Percentiles rank a stretch among this genome's conserved stretches.
phyloP scores from a whole-genome alignment of 2,797 vertebrate species.

The Lepidocolaptes lacrymiger region DNA sequence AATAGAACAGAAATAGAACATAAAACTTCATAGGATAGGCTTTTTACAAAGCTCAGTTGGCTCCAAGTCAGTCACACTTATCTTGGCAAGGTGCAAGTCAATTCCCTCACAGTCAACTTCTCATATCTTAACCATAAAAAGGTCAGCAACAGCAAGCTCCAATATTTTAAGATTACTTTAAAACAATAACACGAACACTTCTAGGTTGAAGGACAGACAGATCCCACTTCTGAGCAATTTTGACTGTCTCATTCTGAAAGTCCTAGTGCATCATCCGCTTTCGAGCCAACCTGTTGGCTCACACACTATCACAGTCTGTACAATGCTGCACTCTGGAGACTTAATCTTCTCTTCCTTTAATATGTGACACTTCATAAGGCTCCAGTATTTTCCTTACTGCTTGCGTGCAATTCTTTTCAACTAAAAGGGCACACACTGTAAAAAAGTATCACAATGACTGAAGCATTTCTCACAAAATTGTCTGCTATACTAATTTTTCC shows the following conservation, averaged over 20 bases:
- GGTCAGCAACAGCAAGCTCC: background rate
- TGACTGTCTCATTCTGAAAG: background rate
- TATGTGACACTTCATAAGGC: background rate
- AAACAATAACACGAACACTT: background rate
- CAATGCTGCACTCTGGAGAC: background rate
- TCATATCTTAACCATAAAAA: background rate
- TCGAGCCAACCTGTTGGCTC: background rate
- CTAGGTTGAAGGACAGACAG: background rate
- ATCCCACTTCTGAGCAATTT: background rate
- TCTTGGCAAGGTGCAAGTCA: background rate
- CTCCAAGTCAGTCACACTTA: background rate
- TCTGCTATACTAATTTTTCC: background rate
- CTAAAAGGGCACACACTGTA: background rate
- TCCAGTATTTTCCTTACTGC: background rate
- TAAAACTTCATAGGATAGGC: background rate
- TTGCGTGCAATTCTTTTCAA: background rate
- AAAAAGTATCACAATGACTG: background rate
- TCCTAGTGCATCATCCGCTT: background rate
- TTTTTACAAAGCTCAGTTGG: background rate
- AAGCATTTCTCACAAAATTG: background rate
- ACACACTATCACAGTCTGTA: background rate
- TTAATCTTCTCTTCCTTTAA: background rate
- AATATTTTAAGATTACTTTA: background rate
- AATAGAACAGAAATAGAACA: background rate
- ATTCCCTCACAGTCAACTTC: background rate